A percentile compares a stretch with the other conserved stretches of the same genome.
Conservation (phyloP, 1,140 invertebrate species). For the Drosophila setifemur region DNA sequence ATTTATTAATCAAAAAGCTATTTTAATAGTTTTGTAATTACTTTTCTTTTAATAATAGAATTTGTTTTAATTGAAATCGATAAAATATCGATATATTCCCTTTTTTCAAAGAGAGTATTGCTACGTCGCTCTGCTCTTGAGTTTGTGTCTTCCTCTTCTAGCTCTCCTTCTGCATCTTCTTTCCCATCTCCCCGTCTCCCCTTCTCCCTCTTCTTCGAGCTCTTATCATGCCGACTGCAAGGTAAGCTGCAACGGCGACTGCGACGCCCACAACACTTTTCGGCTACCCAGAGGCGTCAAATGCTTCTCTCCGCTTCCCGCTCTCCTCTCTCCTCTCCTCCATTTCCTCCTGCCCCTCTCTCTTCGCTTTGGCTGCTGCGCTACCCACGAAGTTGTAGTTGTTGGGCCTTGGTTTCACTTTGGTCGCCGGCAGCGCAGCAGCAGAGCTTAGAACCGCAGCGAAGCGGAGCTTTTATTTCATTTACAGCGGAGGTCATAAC, state of each 20-base stretch:
- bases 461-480: not conserved
- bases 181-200: not conserved
- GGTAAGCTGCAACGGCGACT: constrained; percentile 24
- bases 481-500: not conserved
- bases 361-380: not conserved
- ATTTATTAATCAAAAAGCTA: no score
- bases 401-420: constrained; percentile 43
- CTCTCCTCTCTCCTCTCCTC: not conserved
- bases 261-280: constrained; percentile 52
- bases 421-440: not conserved
- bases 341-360: not conserved
- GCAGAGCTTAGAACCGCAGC: constrained; percentile 23
- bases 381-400: constrained; percentile 40
- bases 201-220: not conserved
- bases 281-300: constrained; percentile 41
- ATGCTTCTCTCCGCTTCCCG: constrained; percentile 22
- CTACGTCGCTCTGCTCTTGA: not conserved
- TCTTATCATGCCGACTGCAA: constrained; percentile 46
- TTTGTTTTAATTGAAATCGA: no score
- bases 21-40: not conserved
- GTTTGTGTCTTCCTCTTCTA: not conserved
- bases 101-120: no score
- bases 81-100: no score
- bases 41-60: not conserved
- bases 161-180: not conserved